Conservation (phyloP, 2,797 vertebrate species). For the Pseudochirops cupreus region DNA sequence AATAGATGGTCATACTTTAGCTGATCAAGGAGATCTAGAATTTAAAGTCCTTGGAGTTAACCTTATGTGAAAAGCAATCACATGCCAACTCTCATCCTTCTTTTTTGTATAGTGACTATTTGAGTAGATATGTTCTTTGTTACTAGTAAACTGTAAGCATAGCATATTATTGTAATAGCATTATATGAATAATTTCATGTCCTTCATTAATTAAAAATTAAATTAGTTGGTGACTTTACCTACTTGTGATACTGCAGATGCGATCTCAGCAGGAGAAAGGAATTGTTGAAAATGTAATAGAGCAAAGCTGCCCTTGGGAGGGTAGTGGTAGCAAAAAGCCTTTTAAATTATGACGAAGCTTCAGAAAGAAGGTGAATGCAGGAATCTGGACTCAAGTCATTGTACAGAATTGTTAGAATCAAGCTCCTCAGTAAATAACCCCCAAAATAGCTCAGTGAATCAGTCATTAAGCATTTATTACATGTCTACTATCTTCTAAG, state of each 20-base stretch:
- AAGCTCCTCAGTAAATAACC: neutral
- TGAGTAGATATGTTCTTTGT: neutral
- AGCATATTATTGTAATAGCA: neutral
- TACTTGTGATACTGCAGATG: neutral
- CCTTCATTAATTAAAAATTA: neutral
- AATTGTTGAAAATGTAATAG: neutral
- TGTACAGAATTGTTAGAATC: neutral
- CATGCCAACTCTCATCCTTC: neutral
- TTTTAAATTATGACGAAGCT: neutral
- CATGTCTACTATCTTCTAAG: neutral
- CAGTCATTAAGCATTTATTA: neutral
- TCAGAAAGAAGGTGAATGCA: neutral
- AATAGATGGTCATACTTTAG: constrained; percentile 13
- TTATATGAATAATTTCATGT: neutral
- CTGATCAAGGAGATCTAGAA: constrained; percentile 3
- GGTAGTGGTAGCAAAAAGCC: neutral
- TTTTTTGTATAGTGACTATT: neutral
- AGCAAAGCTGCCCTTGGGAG: too few relatives aligned
- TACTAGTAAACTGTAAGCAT: neutral
- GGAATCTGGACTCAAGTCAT: neutral
- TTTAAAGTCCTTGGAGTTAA: neutral
- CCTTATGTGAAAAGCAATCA: neutral
- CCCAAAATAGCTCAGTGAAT: neutral
- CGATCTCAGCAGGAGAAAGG: neutral
- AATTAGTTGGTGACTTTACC: neutral